These are phyloP conservation scores for Cololabis saira DNA, from an alignment of 2,113 vertebrate genomes.

Conservation along the genomic window DNA sequence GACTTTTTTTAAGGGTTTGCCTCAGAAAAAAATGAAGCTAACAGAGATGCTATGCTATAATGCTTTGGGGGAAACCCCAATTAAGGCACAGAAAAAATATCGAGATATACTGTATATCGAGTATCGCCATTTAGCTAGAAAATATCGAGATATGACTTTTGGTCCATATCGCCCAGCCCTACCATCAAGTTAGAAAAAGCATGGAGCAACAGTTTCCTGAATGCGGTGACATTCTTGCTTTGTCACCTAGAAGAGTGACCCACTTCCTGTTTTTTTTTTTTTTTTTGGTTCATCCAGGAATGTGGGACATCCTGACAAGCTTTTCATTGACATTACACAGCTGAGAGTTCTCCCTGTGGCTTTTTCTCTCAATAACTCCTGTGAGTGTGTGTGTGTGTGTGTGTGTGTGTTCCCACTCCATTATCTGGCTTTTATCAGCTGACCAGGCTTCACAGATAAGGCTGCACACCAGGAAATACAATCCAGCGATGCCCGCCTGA, in stretches of 20 bases:
- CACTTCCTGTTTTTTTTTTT: slow-evolving; percentile 67
- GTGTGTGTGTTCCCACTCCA: slow-evolving; percentile 17
- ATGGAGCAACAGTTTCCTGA: background rate
- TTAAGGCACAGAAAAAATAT: too few relatives aligned
- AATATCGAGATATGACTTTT: too few relatives aligned
- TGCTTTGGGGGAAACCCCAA: too few relatives aligned
- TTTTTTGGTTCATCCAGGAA: slow-evolving; percentile 70
- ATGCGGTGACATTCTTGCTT: slow-evolving; percentile 27
- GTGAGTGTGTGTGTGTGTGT: slow-evolving; percentile 9
- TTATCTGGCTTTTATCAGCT: slow-evolving; percentile 60
- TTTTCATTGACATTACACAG: slow-evolving; percentile 68
- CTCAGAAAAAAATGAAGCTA: too few relatives aligned
- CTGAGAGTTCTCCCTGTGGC: slow-evolving; percentile 60
- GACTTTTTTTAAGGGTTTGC: too few relatives aligned
- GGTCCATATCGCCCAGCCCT: too few relatives aligned
- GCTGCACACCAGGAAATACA: slow-evolving; percentile 25
- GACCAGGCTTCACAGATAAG: slow-evolving; percentile 30
- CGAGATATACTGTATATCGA: too few relatives aligned
- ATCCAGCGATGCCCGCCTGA: slow-evolving; percentile 21
- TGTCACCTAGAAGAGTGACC: slow-evolving; percentile 49
- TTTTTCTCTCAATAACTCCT: slow-evolving; percentile 36
- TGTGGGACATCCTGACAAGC: slow-evolving; percentile 73
- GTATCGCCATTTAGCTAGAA: too few relatives aligned
- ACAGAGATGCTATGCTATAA: too few relatives aligned
- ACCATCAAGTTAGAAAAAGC: slow-evolving; percentile 28